phyloP scores from a whole-genome alignment of 2,888 invertebrate species.

The Spialia ferax region DNA sequence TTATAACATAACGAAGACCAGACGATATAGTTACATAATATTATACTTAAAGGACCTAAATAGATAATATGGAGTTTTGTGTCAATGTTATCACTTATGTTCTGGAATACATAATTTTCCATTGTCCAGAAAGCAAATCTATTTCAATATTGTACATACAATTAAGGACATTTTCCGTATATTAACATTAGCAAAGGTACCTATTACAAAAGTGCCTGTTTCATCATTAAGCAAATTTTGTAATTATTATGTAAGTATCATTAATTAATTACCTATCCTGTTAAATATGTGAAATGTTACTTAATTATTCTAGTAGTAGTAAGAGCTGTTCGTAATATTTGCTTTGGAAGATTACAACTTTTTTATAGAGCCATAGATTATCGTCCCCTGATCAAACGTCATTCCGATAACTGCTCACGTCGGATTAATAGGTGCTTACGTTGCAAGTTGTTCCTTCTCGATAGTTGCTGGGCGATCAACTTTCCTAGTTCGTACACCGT shows the following conservation, averaged over 20 bases:
- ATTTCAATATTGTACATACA: not conserved
- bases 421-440: constrained; percentile 22
- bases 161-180: not conserved
- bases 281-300: too few species aligned
- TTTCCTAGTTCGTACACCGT: not conserved
- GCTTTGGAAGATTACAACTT: not conserved
- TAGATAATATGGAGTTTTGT: not conserved
- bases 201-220: too few species aligned
- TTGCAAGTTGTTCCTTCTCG: constrained; percentile 20
- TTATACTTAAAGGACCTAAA: not conserved
- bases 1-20: too few species aligned
- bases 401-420: constrained; percentile 19
- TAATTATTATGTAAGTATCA: too few species aligned
- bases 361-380: not conserved
- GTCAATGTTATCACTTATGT: not conserved
- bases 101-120: not conserved
- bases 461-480: constrained; percentile 19
- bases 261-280: too few species aligned
- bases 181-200: too few species aligned
- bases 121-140: not conserved
- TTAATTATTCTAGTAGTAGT: too few species aligned
- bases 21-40: too few species aligned
- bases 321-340: too few species aligned
- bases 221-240: too few species aligned
- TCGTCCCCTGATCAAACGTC: constrained; percentile 8